Evolutionary conservation across 2,888 invertebrate species (phyloP).

Genomic region (Sesia bembeciformis): DNA sequence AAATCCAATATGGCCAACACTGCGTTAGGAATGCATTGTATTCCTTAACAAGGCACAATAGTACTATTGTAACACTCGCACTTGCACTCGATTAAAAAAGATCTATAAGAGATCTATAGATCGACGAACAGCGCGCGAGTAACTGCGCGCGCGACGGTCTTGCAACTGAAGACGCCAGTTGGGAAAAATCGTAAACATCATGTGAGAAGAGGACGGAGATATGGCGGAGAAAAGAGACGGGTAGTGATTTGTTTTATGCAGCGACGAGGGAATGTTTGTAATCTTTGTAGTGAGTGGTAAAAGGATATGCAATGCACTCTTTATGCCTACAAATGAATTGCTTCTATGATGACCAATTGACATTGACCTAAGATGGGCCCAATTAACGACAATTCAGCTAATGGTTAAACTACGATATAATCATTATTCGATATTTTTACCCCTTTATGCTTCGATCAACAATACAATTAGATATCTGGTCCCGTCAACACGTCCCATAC

Average conservation of each 20-base stretch:
- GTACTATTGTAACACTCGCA: conserved; percentile 22
- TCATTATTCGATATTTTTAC: too few relatives aligned
- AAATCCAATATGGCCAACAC: neutral
- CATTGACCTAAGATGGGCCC: too few relatives aligned
- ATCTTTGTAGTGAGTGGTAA: conserved; percentile 9
- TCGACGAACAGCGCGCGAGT: conserved; percentile 17
- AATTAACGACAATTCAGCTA: too few relatives aligned
- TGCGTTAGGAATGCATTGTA: neutral
- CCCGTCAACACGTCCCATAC: too few relatives aligned
- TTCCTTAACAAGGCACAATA: conserved; percentile 13
- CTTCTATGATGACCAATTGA: neutral
- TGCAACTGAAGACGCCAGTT: conserved; percentile 23
- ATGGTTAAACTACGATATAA: too few relatives aligned
- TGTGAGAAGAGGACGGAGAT: conserved; percentile 24
- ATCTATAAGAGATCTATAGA: conserved; percentile 16
- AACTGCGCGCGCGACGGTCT: conserved; percentile 31
- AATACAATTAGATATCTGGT: too few relatives aligned
- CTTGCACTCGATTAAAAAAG: conserved; percentile 10
- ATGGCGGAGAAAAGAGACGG: conserved; percentile 27
- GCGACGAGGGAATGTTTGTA: conserved; percentile 21
- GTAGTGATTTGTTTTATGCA: conserved; percentile 28
- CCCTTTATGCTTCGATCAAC: too few relatives aligned
- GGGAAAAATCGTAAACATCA: conserved; percentile 53
- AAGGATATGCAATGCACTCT: neutral
- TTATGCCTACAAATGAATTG: neutral